Conservation (phyloP, 1,140 invertebrate species). For the Drosophila paulistorum region DNA sequence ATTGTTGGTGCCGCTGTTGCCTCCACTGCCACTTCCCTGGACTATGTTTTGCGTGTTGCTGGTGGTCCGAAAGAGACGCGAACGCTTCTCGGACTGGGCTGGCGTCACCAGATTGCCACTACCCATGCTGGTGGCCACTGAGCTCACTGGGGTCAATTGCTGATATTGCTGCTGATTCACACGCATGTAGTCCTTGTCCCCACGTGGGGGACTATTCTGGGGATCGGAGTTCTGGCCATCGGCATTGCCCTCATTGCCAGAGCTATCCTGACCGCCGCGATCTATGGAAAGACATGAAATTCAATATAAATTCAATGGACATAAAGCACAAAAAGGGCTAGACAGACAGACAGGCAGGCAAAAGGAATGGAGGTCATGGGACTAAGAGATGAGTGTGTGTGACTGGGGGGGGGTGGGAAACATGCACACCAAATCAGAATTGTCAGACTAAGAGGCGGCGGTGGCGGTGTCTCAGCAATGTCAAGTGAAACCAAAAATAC, state of each 20-base stretch:
- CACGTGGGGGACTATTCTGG: conserved; percentile 82
- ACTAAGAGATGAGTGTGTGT: background rate
- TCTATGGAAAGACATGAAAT: conserved; percentile 51
- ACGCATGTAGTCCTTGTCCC: conserved; percentile 76
- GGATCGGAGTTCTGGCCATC: conserved; percentile 79
- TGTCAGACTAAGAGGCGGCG: conserved; percentile 10
- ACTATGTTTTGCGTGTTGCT: conserved; percentile 84
- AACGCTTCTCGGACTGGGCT: conserved; percentile 84
- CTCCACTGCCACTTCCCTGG: conserved; percentile 73
- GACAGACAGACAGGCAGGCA: too few species aligned
- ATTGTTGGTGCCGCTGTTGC: conserved; percentile 30
- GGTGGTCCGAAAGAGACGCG: conserved; percentile 86
- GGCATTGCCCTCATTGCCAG: conserved; percentile 79
- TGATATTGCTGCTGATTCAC: conserved; percentile 62
- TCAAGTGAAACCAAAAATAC: conserved; percentile 9
- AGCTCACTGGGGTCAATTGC: conserved; percentile 71
- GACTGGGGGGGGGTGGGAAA: background rate
- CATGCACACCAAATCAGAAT: conserved; percentile 9
- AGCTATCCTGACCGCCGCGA: conserved; percentile 80
- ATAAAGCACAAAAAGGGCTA: background rate
- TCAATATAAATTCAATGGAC: too few species aligned
- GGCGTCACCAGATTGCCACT: conserved; percentile 50
- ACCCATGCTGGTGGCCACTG: conserved; percentile 59
- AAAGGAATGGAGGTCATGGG: background rate
- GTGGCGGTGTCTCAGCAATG: background rate